Evolutionary conservation across 2,888 invertebrate species (phyloP).

Genomic region (Epirrita christyi): DNA sequence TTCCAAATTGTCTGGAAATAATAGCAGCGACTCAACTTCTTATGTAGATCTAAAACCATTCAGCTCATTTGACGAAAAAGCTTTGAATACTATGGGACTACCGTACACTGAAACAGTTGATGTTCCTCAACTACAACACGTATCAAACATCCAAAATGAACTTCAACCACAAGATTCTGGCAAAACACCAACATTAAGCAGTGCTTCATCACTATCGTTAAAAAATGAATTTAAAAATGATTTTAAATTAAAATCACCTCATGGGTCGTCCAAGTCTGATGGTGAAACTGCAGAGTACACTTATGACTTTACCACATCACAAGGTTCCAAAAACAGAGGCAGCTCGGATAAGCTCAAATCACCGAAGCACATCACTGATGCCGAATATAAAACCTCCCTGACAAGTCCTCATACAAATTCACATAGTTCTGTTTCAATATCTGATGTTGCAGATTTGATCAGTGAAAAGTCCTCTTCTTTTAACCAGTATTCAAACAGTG

Average conservation of each 20-base stretch:
- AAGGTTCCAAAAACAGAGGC: conserved; percentile 51
- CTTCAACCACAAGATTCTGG: conserved; percentile 43
- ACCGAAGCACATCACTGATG: conserved; percentile 16
- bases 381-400: conserved; percentile 48
- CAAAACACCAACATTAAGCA: conserved; percentile 54
- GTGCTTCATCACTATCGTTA: conserved; percentile 49
- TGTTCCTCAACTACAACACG: conserved; percentile 41
- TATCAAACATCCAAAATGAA: conserved; percentile 36
- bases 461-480: conserved; percentile 67
- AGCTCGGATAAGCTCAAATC: conserved; percentile 36
- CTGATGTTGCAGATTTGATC: conserved; percentile 76
- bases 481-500: conserved; percentile 46
- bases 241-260: conserved; percentile 45
- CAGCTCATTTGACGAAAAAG: conserved; percentile 59
- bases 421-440: conserved; percentile 72
- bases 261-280: conserved; percentile 56
- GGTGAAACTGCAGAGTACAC: conserved; percentile 68
- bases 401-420: conserved; percentile 61
- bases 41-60: conserved; percentile 73
- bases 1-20: conserved; percentile 55
- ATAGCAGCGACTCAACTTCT: conserved; percentile 76
- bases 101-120: conserved; percentile 39
- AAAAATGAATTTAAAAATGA: conserved; percentile 50
- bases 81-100: conserved; percentile 64
- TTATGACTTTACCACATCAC: conserved; percentile 68